These are phyloP conservation scores for Cynocephalus volans DNA, from an alignment of 2,113 vertebrate species.

Conservation along the genomic window DNA sequence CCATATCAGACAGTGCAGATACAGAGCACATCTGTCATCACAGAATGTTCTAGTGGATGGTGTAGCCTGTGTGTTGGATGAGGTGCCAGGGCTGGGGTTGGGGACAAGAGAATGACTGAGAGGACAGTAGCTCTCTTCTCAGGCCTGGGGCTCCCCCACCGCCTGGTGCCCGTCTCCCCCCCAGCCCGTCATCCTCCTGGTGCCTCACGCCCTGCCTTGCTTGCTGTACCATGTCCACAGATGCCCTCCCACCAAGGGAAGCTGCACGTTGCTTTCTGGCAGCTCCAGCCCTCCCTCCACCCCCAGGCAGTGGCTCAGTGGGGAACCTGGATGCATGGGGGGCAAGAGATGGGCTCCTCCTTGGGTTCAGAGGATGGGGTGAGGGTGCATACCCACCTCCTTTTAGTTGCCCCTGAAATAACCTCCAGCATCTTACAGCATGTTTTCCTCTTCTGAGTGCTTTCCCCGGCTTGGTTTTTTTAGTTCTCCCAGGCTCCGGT, in stretches of 20 bases:
- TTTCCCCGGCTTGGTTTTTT: background rate
- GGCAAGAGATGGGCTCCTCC: background rate
- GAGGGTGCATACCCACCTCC: background rate
- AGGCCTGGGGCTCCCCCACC: background rate
- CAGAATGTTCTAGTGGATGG: background rate
- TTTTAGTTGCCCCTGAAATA: background rate
- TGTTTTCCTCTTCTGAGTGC: rapidly evolving
- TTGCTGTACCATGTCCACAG: rapidly evolving
- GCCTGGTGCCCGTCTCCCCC: background rate
- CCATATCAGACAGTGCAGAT: background rate
- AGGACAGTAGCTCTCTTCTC: background rate
- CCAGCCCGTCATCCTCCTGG: background rate
- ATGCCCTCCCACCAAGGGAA: background rate
- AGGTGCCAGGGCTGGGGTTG: background rate
- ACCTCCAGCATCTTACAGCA: rapidly evolving
- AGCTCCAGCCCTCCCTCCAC: background rate
- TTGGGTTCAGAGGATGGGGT: background rate
- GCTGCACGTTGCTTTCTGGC: background rate
- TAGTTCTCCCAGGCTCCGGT: background rate
- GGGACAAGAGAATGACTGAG: background rate
- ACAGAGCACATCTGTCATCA: rapidly evolving
- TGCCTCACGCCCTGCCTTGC: background rate
- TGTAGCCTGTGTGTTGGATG: background rate
- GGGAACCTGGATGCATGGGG: background rate
- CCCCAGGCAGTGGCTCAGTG: background rate